Evolutionary conservation across 2,888 invertebrate genomes (phyloP).

Genomic region (Drosophila setosimentum): DNA sequence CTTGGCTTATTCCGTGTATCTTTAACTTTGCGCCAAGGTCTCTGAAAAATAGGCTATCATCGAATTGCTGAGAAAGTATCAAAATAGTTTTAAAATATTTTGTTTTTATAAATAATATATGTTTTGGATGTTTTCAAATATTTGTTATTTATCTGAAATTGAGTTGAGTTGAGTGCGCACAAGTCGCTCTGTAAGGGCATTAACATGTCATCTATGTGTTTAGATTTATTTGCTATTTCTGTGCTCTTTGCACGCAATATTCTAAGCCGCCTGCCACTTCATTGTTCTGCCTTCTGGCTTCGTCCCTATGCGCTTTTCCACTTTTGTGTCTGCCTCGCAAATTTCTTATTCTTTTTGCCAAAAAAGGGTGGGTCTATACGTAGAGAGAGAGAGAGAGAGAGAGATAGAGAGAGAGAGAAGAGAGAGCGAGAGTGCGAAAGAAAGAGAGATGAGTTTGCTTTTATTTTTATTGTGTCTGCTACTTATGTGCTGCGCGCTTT

Average conservation of each 20-base stretch:
- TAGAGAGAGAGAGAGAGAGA: neutral
- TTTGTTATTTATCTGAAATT: neutral
- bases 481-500: slow-evolving; percentile 42
- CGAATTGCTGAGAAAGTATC: neutral
- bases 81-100: neutral
- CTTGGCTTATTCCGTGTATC: slow-evolving; percentile 22
- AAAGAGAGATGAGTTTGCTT: slow-evolving; percentile 30
- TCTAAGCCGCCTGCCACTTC: slow-evolving; percentile 37
- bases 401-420: neutral
- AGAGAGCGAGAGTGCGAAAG: no score
- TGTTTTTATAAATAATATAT: neutral
- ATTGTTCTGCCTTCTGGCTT: slow-evolving; percentile 35
- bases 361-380: slow-evolving; percentile 13
- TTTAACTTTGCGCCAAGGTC: slow-evolving; percentile 35
- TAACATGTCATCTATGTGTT: slow-evolving; percentile 2
- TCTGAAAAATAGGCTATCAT: no score
- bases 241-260: slow-evolving; percentile 32
- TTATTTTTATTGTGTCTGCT: slow-evolving; percentile 68
- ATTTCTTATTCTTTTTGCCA: slow-evolving; percentile 64
- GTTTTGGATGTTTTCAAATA: neutral
- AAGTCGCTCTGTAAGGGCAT: slow-evolving; percentile 7
- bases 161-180: neutral
- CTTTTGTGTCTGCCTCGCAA: slow-evolving; percentile 65
- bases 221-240: neutral
- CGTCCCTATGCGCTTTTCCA: slow-evolving; percentile 68